Evolutionary conservation across 2,888 invertebrate genomes (phyloP), one percentile per base, ranked within the genome.

Genomic region (Tipula lateralis): DNA sequence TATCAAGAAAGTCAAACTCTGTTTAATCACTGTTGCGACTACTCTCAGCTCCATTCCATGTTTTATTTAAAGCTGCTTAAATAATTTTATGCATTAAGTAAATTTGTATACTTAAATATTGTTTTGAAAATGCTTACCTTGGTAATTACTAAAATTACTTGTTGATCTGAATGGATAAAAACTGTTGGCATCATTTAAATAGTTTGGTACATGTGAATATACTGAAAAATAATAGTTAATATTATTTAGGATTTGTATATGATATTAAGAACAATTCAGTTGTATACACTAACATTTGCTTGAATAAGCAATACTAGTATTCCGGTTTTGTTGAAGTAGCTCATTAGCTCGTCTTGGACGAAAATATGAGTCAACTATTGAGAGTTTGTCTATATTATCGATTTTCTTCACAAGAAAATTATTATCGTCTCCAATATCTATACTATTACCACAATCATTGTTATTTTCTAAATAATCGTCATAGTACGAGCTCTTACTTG

Each of bases 341-440:
- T 93, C 92, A 84, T 91, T 83, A 6, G 93, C 86, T 87, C 94
- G 89, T 88, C 92, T 92, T 13, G 94, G 93, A 87, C 94, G 94
- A 89, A 96, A 95, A 88, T 96, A 96, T 87, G 92, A 94, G 83
- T 92, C 93, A 0, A 94, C 93, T 85, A 95, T 92, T 86, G 85
- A 81, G 0, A 82, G 12, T 29, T n/a, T 19, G 34, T 85, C 83
- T n/a, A 24, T 29, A n/a, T 50, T 80, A 44, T 84, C 81, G 5
- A 80, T n/a, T 85, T 85, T 85, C 81, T 85, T 82, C 82, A 82
- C 30, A 16, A 82, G n/a, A 30, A 29, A 82, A 82, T 82, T 30
- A 82, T 29, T 82, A 66, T 66, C 24, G 9, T 66, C 24, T 6
- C 66, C 32, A 9, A 34, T 66, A 29, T 66, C 19, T 66, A 66